Conservation (phyloP, 1,140 invertebrate genomes). For the Halesus radiatus region DNA sequence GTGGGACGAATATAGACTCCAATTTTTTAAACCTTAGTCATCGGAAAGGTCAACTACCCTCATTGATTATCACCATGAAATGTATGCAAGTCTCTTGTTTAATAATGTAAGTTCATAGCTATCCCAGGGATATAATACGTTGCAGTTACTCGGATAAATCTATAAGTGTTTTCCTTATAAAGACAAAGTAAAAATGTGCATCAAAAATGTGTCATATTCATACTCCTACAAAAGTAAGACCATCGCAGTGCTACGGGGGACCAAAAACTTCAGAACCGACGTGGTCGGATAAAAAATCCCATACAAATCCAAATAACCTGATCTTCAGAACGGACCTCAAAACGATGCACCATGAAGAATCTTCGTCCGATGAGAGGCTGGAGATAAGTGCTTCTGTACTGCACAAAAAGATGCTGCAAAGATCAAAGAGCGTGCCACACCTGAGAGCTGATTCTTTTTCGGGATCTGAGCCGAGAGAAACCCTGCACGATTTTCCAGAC, state of each 20-base stretch:
- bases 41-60: too few species aligned
- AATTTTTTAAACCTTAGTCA: too few species aligned
- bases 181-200: conserved; percentile 20
- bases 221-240: background rate
- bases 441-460: conserved; percentile 50
- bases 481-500: conserved; percentile 40
- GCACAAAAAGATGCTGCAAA: conserved; percentile 28
- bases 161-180: background rate
- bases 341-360: conserved; percentile 50
- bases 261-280: background rate
- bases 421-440: conserved; percentile 51
- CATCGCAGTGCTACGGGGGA: background rate
- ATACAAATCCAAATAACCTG: background rate
- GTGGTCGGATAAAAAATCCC: background rate
- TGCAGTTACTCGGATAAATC: too few species aligned
- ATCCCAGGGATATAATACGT: too few species aligned
- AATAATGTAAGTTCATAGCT: too few species aligned
- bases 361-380: conserved; percentile 48
- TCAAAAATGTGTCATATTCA: conserved; percentile 30
- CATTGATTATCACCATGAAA: too few species aligned
- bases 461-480: conserved; percentile 47
- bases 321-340: background rate
- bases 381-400: conserved; percentile 13
- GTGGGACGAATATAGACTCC: too few species aligned
- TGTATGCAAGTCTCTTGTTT: too few species aligned